Conservation (phyloP, 2,113 vertebrate species). For the Neogobius melanostomus region DNA sequence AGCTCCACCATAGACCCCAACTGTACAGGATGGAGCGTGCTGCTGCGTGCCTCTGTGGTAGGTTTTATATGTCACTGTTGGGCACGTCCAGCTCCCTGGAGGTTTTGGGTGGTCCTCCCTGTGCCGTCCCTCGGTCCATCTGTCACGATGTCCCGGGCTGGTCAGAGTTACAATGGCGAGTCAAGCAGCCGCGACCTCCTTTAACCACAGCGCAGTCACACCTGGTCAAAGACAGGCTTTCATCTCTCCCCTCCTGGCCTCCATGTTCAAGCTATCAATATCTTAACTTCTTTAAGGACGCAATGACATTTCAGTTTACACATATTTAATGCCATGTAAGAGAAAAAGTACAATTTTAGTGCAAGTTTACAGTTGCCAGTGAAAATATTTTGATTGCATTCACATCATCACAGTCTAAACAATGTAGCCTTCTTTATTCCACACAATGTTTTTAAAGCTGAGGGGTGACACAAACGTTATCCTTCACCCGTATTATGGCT, state of each 20-base stretch:
- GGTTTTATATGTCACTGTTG: neutral
- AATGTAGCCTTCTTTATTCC: no score
- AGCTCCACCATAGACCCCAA: neutral
- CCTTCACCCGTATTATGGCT: no score
- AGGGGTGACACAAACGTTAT: no score
- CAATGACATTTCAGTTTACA: no score
- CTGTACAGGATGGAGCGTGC: neutral
- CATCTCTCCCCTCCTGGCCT: slow-evolving; percentile 16
- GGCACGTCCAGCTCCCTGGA: slow-evolving; percentile 23
- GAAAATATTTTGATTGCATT: no score
- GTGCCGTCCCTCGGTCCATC: slow-evolving; percentile 18
- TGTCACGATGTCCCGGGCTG: slow-evolving; percentile 44
- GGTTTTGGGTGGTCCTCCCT: slow-evolving; percentile 58
- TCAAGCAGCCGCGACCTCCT: slow-evolving; percentile 43
- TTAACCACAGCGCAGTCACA: slow-evolving; percentile 47
- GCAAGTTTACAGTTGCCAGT: no score
- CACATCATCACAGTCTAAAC: no score
- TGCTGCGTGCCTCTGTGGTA: neutral
- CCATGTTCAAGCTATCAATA: slow-evolving; percentile 1
- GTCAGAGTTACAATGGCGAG: slow-evolving; percentile 50
- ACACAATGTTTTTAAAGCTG: no score
- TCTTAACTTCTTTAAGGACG: neutral
- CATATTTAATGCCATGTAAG: no score
- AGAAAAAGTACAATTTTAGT: neutral
- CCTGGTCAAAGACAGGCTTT: slow-evolving; percentile 43